Conservation (phyloP, 2,113 vertebrate species). For the Danionella cerebrum region DNA sequence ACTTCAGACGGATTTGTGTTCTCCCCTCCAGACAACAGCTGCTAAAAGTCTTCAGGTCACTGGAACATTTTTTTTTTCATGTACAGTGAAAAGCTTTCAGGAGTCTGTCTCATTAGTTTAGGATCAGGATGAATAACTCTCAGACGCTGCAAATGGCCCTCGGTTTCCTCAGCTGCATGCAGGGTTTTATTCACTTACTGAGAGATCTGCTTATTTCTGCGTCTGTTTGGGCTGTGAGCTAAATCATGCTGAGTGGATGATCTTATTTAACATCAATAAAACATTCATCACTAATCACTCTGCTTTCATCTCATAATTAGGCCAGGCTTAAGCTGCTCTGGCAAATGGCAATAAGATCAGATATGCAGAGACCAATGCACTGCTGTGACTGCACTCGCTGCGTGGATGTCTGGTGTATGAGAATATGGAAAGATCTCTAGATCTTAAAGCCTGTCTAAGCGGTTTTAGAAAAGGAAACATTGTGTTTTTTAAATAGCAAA, state of each 20-base stretch:
- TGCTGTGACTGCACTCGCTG: not conserved
- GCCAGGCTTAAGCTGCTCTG: not conserved
- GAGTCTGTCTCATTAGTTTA: slow-evolving; percentile 25
- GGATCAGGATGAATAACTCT: slow-evolving; percentile 10
- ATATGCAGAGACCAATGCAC: not conserved
- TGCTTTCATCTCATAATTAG: slow-evolving; percentile 4
- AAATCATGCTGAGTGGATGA: slow-evolving; percentile 2
- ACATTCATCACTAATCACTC: slow-evolving; percentile 1
- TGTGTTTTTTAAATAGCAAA: not conserved
- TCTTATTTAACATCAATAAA: slow-evolving; percentile 3
- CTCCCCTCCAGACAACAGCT: slow-evolving; percentile 9
- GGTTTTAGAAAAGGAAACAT: not conserved
- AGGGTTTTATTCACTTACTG: no score
- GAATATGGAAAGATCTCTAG: not conserved
- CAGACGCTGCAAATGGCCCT: not conserved
- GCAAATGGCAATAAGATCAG: not conserved
- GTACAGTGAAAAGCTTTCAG: slow-evolving; percentile 24
- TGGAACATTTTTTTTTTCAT: not conserved
- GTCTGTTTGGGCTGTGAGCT: not conserved
- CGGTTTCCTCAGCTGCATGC: not conserved
- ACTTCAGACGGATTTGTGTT: not conserved
- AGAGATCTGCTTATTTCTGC: not conserved
- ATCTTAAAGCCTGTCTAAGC: no score
- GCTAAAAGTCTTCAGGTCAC: slow-evolving; percentile 5
- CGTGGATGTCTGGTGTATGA: not conserved